Evolutionary conservation across 2,888 invertebrate species (phyloP).

Genomic region (Thysanoteuthis rhombus): DNA sequence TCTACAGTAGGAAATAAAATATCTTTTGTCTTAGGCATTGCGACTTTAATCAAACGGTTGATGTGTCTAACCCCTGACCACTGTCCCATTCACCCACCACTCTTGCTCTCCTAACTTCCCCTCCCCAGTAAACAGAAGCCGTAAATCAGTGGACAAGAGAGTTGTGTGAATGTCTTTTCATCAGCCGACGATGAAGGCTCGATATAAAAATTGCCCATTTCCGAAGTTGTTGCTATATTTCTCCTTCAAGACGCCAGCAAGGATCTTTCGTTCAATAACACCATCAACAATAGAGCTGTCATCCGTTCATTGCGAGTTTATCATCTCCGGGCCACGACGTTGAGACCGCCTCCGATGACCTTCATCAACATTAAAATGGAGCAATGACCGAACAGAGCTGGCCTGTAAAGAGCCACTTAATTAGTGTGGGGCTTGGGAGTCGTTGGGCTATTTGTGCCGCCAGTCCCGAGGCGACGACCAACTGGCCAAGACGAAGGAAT

Average conservation of each 20-base stretch:
- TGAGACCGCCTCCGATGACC: background rate
- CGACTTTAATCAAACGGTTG: conserved; percentile 12
- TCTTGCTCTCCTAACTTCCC: background rate
- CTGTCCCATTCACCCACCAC: background rate
- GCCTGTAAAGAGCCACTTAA: background rate
- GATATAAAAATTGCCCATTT: conserved; percentile 12
- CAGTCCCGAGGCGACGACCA: background rate
- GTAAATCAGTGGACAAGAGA: background rate
- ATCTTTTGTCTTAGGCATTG: background rate
- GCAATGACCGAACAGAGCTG: background rate
- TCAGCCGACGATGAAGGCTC: background rate
- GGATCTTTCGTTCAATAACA: background rate
- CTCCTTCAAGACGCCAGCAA: background rate
- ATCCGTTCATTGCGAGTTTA: background rate
- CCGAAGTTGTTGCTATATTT: background rate
- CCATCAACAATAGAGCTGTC: background rate
- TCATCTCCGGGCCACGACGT: background rate
- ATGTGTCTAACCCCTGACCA: background rate
- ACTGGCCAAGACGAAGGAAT: background rate
- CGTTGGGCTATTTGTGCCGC: background rate
- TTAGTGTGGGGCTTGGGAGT: too few relatives aligned
- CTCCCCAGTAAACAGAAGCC: background rate
- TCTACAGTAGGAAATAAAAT: conserved; percentile 12
- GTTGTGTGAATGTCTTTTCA: conserved; percentile 12
- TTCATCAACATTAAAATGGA: background rate